Percentiles rank a stretch among this genome's conserved stretches.
Evolutionary conservation across 2,797 vertebrate species (phyloP).

Genomic region (Numenius phaeopus): DNA sequence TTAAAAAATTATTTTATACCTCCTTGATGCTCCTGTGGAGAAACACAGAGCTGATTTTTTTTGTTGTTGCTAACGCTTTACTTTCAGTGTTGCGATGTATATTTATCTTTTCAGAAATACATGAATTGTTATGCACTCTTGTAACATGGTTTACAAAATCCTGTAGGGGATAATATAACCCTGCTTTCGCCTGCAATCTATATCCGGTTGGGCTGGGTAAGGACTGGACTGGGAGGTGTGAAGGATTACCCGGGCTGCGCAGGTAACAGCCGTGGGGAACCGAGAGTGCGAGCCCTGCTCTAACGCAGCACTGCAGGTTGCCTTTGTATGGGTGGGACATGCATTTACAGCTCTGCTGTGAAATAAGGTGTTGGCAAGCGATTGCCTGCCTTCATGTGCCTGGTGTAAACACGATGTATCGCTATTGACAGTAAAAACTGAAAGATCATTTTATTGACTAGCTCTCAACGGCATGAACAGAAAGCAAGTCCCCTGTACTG

Average conservation of each 20-base stretch:
- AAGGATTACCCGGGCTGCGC: background rate
- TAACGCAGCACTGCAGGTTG: background rate
- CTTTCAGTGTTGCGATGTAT: background rate
- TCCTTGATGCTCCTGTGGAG: background rate
- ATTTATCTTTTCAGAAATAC: background rate
- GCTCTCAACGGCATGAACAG: background rate
- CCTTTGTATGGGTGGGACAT: background rate
- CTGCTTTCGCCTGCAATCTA: background rate
- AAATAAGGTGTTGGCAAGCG: background rate
- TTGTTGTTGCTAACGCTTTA: background rate
- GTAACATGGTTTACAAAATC: background rate
- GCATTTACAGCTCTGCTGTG: background rate
- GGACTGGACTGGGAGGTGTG: background rate
- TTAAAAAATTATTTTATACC: background rate
- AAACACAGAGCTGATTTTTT: background rate
- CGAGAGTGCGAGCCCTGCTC: rapidly evolving
- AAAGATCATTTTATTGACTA: background rate
- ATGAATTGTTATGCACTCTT: background rate
- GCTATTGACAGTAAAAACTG: background rate
- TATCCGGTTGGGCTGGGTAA: background rate
- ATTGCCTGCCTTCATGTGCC: background rate
- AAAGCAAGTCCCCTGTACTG: background rate
- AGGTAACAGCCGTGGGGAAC: background rate
- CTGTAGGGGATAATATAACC: background rate
- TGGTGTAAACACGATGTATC: background rate